These are phyloP conservation scores for Pseudomugil gertrudae DNA, from an alignment of 2,797 vertebrate genomes.

Conservation along the genomic window DNA sequence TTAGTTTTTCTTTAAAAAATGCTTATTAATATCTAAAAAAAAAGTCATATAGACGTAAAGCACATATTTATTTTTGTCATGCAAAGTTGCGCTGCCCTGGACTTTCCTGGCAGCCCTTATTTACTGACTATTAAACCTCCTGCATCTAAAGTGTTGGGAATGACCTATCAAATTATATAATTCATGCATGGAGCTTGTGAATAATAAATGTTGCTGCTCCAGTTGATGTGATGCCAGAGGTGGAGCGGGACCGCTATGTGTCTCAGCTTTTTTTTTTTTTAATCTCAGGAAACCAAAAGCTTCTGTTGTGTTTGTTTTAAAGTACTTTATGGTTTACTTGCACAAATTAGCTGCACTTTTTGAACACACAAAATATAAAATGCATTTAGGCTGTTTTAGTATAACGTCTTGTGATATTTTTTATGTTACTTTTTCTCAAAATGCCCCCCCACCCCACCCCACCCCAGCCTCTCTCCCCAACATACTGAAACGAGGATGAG, in stretches of 20 bases:
- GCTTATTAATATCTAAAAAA: too few relatives aligned
- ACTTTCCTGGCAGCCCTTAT: constrained; percentile 27
- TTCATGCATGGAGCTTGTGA: constrained; percentile 62
- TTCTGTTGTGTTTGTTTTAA: constrained; percentile 17
- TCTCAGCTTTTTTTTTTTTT: constrained; percentile 20
- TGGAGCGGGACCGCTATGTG: constrained; percentile 41
- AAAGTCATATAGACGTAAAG: neutral
- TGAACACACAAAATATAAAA: constrained; percentile 40
- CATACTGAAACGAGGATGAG: constrained; percentile 44
- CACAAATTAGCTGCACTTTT: constrained; percentile 3
- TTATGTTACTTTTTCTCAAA: constrained; percentile 7
- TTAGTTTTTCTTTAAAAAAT: neutral
- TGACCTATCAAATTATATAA: constrained; percentile 70
- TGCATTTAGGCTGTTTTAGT: constrained; percentile 40
- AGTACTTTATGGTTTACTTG: neutral
- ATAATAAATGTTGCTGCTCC: constrained; percentile 73
- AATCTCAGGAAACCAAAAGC: constrained; percentile 37
- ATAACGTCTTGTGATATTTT: constrained; percentile 21
- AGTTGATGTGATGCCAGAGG: constrained; percentile 62
- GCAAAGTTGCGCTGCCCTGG: neutral
- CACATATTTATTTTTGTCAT: neutral
- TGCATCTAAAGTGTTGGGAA: constrained; percentile 47
- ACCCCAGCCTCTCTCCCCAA: too few relatives aligned
- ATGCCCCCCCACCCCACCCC: too few relatives aligned
- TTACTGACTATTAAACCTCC: constrained; percentile 49